A percentile compares a stretch with the other conserved stretches of the same genome.
These are phyloP conservation scores for Cantharis lateralis DNA, from an alignment of 2,888 invertebrate genomes.

Conservation along the genomic window DNA sequence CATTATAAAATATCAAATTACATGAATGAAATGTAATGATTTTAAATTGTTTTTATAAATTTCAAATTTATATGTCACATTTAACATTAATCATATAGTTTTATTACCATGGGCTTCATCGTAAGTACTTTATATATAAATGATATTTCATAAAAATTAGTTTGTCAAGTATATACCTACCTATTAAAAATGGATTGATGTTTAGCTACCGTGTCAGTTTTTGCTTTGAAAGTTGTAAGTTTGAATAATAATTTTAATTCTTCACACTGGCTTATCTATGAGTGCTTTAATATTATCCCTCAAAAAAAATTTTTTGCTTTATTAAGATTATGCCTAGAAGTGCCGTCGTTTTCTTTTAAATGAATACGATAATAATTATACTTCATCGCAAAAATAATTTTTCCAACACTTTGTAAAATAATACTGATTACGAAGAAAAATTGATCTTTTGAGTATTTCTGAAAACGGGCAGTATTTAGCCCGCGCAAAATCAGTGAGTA, in stretches of 20 bases:
- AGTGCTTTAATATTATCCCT: not conserved
- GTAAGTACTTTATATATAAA: not conserved
- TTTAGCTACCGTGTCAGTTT: not conserved
- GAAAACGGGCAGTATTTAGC: too few species aligned
- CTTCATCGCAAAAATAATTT: too few species aligned
- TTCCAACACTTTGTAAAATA: too few species aligned
- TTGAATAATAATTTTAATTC: not conserved
- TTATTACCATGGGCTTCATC: not conserved
- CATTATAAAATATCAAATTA: too few species aligned
- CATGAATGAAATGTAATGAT: not conserved
- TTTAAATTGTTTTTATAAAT: not conserved
- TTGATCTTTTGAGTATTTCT: too few species aligned
- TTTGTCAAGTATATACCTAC: too few species aligned
- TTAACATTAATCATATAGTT: not conserved
- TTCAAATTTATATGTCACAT: not conserved
- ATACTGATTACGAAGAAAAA: too few species aligned
- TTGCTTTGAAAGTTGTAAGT: not conserved
- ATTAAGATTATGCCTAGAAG: too few species aligned
- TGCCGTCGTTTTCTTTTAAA: too few species aligned
- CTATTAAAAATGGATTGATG: not conserved
- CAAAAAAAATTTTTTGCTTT: not conserved
- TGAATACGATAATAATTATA: too few species aligned
- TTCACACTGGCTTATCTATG: not conserved
- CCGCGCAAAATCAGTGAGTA: too few species aligned
- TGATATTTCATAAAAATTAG: not conserved